Conservation (phyloP, 35 echinoderm and acorn worm species). For the Lytechinus pictus region DNA sequence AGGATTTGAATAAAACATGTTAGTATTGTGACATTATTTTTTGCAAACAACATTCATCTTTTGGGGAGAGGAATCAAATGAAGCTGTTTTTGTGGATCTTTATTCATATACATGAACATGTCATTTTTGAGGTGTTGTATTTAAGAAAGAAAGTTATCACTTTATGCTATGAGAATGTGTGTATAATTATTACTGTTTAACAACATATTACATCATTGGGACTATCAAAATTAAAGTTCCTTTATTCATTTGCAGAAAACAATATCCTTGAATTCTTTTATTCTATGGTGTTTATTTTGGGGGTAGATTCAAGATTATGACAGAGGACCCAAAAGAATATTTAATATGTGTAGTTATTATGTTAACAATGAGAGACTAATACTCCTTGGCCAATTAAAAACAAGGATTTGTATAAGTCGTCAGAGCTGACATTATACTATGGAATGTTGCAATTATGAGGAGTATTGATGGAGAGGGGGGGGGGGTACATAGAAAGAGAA, state of each 20-base stretch:
- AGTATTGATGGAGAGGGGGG: too few relatives aligned
- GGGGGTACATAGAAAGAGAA: too few relatives aligned
- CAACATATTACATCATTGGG: not conserved
- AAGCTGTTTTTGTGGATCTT: not conserved
- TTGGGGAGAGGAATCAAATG: not conserved
- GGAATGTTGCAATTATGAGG: too few relatives aligned
- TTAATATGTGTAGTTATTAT: too few relatives aligned
- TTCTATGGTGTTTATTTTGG: not conserved
- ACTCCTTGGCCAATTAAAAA: too few relatives aligned
- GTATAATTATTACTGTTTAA: not conserved
- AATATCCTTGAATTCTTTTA: not conserved
- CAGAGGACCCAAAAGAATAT: too few relatives aligned
- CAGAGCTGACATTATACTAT: too few relatives aligned
- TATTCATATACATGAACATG: not conserved
- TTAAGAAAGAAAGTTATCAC: not conserved
- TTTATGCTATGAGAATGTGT: conserved; percentile 4
- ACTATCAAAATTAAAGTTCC: not conserved
- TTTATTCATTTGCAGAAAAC: conserved; percentile 20
- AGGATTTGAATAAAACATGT: not conserved
- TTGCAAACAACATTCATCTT: not conserved
- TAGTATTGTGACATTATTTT: not conserved
- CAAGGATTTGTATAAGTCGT: too few relatives aligned
- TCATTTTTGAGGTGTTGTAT: conserved; percentile 7
- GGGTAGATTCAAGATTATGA: too few relatives aligned
- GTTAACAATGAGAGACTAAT: too few relatives aligned